Conservation (phyloP, 2,113 vertebrate genomes). For the Albula goreensis region DNA sequence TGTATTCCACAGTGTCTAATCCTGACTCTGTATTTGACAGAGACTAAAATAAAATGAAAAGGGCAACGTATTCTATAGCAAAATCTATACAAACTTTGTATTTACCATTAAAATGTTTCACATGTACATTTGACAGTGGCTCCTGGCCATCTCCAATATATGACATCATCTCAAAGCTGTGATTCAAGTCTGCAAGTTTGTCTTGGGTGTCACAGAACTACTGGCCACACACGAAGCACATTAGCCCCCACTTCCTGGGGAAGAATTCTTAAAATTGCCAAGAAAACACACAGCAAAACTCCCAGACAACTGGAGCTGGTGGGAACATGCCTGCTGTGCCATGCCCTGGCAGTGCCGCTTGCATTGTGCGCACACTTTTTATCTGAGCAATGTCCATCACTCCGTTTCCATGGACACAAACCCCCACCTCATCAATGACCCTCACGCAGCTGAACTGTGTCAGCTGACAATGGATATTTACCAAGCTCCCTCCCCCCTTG, state of each 20-base stretch:
- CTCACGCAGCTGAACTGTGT: background rate
- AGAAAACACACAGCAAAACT: background rate
- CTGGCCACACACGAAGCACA: background rate
- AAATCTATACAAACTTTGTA: background rate
- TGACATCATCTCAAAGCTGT: background rate
- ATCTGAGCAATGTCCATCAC: background rate
- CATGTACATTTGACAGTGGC: background rate
- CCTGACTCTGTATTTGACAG: background rate
- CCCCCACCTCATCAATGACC: slow-evolving; percentile 12
- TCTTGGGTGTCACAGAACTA: background rate
- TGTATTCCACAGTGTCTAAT: background rate
- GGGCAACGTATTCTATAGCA: background rate
- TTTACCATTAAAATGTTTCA: background rate
- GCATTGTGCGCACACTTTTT: background rate
- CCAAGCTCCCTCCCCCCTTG: background rate
- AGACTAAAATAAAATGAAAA: background rate
- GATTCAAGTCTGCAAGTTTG: background rate
- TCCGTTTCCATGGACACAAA: background rate
- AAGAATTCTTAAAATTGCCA: background rate
- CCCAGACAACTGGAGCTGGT: background rate
- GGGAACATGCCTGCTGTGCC: background rate
- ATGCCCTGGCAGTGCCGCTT: background rate
- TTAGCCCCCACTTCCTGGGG: slow-evolving; percentile 4
- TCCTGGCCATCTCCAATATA: background rate
- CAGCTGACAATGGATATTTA: background rate